Percentiles rank a stretch among this genome's conserved stretches.
Conservation (phyloP, 2,113 vertebrate genomes). For the Anthoscopus minutus region DNA sequence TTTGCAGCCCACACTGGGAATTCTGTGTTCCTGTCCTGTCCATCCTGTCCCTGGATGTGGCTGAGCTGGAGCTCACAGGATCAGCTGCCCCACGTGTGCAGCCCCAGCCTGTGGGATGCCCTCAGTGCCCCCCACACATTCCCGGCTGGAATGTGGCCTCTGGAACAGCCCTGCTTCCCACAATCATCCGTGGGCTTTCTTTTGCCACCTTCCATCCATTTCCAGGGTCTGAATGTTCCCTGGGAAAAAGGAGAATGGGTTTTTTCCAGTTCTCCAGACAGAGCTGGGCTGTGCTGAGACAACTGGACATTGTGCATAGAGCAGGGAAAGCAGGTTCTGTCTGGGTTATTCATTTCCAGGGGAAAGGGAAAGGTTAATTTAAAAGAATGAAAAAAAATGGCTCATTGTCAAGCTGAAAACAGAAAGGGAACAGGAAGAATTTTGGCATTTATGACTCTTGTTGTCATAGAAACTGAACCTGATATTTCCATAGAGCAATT, state of each 20-base stretch:
- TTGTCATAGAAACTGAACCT: slow-evolving; percentile 64
- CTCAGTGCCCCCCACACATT: fast-evolving
- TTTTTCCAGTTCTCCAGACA: neutral
- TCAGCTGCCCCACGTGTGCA: neutral
- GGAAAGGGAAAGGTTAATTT: slow-evolving; percentile 27
- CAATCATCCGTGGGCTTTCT: neutral
- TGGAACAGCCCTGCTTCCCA: neutral
- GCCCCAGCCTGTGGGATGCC: fast-evolving
- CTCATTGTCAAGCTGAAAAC: slow-evolving; percentile 24
- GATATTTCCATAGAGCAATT: slow-evolving; percentile 47
- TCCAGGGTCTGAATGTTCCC: neutral
- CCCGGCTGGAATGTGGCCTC: fast-evolving
- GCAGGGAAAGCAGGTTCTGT: neutral
- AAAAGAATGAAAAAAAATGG: neutral
- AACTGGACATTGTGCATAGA: neutral
- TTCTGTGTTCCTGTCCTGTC: neutral
- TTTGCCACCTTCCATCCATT: neutral
- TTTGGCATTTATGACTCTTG: slow-evolving; percentile 57
- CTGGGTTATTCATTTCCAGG: neutral
- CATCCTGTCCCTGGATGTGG: fast-evolving
- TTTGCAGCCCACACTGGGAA: no score
- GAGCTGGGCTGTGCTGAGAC: neutral
- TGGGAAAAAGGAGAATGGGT: neutral
- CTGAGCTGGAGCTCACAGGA: neutral
- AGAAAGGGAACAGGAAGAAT: slow-evolving; percentile 49